phyloP scores from a whole-genome alignment of 2,113 vertebrate species.

The Rhynchomys soricoides region DNA sequence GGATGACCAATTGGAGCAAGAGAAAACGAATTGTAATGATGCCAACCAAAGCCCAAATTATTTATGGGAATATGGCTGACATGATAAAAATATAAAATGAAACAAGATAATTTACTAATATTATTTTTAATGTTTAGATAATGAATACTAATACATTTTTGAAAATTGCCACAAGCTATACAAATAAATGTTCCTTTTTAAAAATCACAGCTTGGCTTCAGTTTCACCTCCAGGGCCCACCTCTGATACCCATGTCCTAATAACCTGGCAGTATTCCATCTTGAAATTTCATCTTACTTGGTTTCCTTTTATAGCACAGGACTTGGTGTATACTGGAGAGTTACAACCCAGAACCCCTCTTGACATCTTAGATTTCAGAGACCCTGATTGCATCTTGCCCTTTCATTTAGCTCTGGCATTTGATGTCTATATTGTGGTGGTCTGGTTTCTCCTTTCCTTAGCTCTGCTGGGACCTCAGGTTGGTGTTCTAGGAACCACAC shows the following conservation, averaged over 20 bases:
- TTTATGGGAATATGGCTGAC: neutral
- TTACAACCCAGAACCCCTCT: neutral
- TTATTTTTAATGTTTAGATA: constrained; percentile 13
- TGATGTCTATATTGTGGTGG: neutral
- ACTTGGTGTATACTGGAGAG: neutral
- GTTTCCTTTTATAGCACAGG: neutral
- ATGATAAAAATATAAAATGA: neutral
- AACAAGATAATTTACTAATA: neutral
- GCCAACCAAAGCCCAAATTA: neutral
- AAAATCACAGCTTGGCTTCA: neutral
- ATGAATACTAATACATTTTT: neutral
- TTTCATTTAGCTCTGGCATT: neutral
- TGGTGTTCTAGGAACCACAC: neutral
- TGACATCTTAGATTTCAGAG: neutral
- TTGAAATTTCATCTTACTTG: neutral
- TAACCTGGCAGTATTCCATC: neutral
- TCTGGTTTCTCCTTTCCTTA: neutral
- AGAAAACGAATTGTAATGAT: neutral
- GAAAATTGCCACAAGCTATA: neutral
- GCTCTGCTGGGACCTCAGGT: neutral
- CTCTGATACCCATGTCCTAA: neutral
- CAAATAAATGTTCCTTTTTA: neutral
- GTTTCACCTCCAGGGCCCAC: neutral
- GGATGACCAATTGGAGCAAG: neutral
- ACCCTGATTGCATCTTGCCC: neutral